Conservation (phyloP, 2,888 invertebrate species). For the Eristalinus sepulchralis region DNA sequence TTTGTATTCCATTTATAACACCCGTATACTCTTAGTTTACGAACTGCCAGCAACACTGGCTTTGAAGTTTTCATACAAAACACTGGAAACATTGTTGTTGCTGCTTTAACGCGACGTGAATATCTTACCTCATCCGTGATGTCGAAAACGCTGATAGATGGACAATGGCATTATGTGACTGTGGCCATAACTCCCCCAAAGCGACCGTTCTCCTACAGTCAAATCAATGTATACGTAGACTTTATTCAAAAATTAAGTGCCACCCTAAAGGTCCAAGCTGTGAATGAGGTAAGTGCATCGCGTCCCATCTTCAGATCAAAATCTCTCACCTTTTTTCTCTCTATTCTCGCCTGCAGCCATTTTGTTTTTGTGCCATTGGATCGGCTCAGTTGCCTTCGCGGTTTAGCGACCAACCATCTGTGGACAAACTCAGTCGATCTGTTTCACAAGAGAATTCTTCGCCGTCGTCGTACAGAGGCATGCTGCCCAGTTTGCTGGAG, state of each 20-base stretch:
- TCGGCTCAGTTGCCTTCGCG: slow-evolving; percentile 75
- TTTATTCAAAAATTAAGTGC: slow-evolving; percentile 82
- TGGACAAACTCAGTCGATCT: slow-evolving; percentile 74
- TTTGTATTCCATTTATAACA: not conserved
- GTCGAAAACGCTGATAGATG: slow-evolving; percentile 79
- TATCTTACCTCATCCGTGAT: slow-evolving; percentile 82
- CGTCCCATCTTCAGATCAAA: too few species aligned
- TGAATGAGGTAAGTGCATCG: slow-evolving; percentile 81
- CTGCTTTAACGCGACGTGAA: slow-evolving; percentile 83
- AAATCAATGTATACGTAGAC: slow-evolving; percentile 83
- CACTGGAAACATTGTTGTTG: slow-evolving; percentile 83
- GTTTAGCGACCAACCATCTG: slow-evolving; percentile 60
- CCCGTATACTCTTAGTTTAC: too few species aligned
- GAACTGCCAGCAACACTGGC: slow-evolving; percentile 82
- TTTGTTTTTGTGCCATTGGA: slow-evolving; percentile 81
- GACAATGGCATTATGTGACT: slow-evolving; percentile 84
- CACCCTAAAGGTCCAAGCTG: slow-evolving; percentile 83
- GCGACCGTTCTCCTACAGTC: slow-evolving; percentile 84
- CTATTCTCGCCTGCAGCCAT: slow-evolving; percentile 76
- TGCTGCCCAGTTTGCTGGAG: slow-evolving; percentile 80
- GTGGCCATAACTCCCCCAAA: slow-evolving; percentile 81
- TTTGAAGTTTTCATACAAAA: slow-evolving; percentile 84
- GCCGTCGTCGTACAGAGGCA: slow-evolving; percentile 74
- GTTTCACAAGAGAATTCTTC: slow-evolving; percentile 76
- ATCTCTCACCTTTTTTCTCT: not conserved